Evolutionary conservation across 2,888 invertebrate genomes (phyloP), one percentile per base, ranked within the genome.

Genomic region (Hemithea aestivaria): DNA sequence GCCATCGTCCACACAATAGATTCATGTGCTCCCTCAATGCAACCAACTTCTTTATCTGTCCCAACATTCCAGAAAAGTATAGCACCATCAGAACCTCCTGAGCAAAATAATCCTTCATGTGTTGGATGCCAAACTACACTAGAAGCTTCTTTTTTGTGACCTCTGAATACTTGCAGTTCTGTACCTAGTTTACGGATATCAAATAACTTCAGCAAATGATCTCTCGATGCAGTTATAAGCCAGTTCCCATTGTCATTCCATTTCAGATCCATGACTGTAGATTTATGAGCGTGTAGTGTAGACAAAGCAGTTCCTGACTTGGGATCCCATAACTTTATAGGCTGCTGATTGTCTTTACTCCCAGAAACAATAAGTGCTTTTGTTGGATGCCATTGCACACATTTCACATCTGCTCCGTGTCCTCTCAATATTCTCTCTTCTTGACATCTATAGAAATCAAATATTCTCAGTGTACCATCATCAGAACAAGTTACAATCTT

Each of bases 181-280:
- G 95, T 94, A 44, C 94, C 94, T 62, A 99, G 89, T 87, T 99
- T 98, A 43, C 99, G 91, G 56, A 99, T 92, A 79, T 99, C 99
- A 87, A 99, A 99, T 38, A 99, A 81, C 79, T 99, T 99, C 26
- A 99, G 89, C 49, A 99, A 89, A 83, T 99, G 99, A 82, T 99
- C 99, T 48, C 99, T 88, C 1, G 98, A 98, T 0, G 98, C 98
- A n/a, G 98, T 98, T 35, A 99, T 93, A 34, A 99, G 87, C 99
- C 99, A 99, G 77, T 99, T 99, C 2, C 99, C 99, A 88, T 99
- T 99, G 33, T 94, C 93, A 82, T 99, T 99, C 99, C 99, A 99
- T 78, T 97, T 96, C 12, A 99, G 90, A 75, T 99, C 98, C 98
- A 99, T 99, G 7, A 99, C 99, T 16, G 99, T 99, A 36, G 97